Conservation (phyloP, 1,140 invertebrate species). For the Semibalanus balanoides region DNA sequence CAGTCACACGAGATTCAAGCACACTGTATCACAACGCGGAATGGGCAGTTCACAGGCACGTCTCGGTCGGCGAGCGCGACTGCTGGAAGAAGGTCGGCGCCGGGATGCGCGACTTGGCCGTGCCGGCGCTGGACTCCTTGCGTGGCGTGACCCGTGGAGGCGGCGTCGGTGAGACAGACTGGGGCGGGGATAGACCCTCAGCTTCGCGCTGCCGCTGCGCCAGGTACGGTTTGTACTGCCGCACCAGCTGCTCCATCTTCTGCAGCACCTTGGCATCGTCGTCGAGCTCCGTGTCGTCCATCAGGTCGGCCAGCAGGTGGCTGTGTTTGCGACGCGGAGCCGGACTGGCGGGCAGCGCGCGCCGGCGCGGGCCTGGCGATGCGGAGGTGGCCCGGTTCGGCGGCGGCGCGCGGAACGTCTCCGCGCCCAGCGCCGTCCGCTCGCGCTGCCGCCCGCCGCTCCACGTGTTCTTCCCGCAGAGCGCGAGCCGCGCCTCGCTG, state of each 20-base stretch:
- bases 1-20: neutral
- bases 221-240: neutral
- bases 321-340: neutral
- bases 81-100: conserved; percentile 19
- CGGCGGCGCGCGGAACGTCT: neutral
- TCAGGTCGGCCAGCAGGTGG: neutral
- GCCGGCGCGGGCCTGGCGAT: neutral
- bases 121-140: conserved; percentile 15
- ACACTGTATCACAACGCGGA: neutral
- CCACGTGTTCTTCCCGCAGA: neutral
- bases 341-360: too few species aligned
- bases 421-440: neutral
- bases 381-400: neutral
- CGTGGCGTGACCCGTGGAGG: conserved; percentile 14
- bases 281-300: neutral
- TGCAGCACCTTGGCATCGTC: neutral
- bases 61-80: neutral
- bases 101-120: conserved; percentile 16
- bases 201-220: too few species aligned
- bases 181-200: too few species aligned
- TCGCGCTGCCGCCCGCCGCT: neutral
- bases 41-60: neutral
- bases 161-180: neutral
- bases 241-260: neutral
- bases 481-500: neutral